Evolutionary conservation across 2,113 vertebrate species (phyloP).

Genomic region (Stigmatopora argus): DNA sequence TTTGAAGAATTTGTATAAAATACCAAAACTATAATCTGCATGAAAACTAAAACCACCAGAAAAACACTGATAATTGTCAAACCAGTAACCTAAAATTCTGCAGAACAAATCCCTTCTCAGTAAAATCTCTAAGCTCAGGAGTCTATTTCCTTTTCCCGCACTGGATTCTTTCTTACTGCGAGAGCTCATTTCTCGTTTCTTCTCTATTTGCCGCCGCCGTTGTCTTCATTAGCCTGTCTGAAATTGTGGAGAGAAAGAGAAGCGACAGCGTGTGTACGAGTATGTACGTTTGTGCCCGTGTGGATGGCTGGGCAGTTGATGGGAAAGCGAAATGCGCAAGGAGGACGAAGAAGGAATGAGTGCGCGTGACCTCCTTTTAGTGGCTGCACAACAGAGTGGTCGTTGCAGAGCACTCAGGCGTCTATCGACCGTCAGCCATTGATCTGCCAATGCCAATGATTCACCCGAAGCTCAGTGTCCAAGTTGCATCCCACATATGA

Average conservation of each 20-base stretch:
- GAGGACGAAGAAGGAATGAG: conserved; percentile 22
- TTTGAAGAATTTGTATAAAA: too few relatives aligned
- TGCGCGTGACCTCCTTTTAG: conserved; percentile 50
- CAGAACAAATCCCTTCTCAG: conserved; percentile 40
- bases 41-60: too few relatives aligned
- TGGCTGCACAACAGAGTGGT: conserved; percentile 46
- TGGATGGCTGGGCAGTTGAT: neutral
- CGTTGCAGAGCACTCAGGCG: conserved; percentile 59
- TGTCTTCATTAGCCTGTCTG: conserved; percentile 48
- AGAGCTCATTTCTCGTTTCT: conserved; percentile 35
- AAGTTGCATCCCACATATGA: conserved; percentile 29
- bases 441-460: conserved; percentile 60
- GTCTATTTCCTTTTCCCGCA: conserved; percentile 25
- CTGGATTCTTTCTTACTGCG: conserved; percentile 45
- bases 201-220: conserved; percentile 38
- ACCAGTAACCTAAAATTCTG: too few relatives aligned
- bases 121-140: conserved; percentile 42
- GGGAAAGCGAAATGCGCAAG: conserved; percentile 19
- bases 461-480: conserved; percentile 49
- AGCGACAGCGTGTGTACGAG: conserved; percentile 18
- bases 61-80: too few relatives aligned
- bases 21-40: too few relatives aligned
- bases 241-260: conserved; percentile 38
- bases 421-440: conserved; percentile 57
- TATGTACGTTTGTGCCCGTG: conserved; percentile 1